Evolutionary conservation across 2,888 invertebrate species (phyloP), one percentile per base, ranked within the genome.

Genomic region (Pammene fasciana): DNA sequence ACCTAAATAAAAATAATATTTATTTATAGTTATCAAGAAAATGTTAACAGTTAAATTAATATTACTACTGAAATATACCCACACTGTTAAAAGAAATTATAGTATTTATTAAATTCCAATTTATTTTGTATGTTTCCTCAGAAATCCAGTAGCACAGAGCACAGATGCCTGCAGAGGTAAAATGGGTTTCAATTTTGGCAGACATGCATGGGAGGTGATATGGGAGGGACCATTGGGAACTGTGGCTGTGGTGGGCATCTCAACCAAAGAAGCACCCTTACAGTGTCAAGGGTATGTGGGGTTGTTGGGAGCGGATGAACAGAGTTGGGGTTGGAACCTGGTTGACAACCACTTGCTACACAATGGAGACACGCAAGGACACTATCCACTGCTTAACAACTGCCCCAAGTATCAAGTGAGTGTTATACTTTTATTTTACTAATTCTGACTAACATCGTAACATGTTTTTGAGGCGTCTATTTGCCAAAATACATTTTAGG

Each of bases 281-380:
- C 97, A 99, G 86, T 97, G 97, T 86, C 97, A 97, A 80, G 99
- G 99, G 67, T 99, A 99, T 93, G 97, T 99, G 62, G 97, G 99
- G 9, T 93, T 99, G 71, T 92, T 99, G 73, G 99, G 99, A 41
- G 97, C 97, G 6, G 98, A 99, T 92, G 97, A 98, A 85, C 97
- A 99, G 86, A 99, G 98, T 82, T 99, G 99, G 99, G 99, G 99
- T 13, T 99, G 99, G 99, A 99, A 99, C 94, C 94, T 99, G 78
- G 99, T 99, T 62, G 99, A 99, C 92, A 99, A 99, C 93, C 96
- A 97, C 91, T 94, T 99, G 76, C 93, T 99, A 78, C 99, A 99
- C 87, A 98, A 99, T 93, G 99, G 99, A 66, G 97, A 98, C 89
- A 96, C 96, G 74, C 97, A 97, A 90, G 98, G 98, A 74, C 97